A percentile compares a stretch with the other conserved stretches of the same genome.
phyloP scores from a whole-genome alignment of 1,140 invertebrate species.

The Cherax quadricarinatus region DNA sequence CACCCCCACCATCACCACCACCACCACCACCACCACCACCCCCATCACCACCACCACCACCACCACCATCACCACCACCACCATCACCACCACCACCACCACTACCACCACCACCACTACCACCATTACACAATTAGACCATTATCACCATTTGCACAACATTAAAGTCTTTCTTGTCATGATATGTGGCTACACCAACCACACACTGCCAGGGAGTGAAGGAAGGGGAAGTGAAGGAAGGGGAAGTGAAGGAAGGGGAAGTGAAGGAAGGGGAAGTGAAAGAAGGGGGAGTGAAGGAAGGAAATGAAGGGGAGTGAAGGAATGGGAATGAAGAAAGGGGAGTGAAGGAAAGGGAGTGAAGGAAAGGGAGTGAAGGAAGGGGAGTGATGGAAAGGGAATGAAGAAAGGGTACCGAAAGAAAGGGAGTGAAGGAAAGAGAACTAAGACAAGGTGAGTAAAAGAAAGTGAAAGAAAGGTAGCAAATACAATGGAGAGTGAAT shows the following conservation, averaged over 20 bases:
- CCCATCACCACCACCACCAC: not conserved
- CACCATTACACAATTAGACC: not conserved
- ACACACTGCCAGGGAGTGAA: not conserved
- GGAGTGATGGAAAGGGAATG: not conserved
- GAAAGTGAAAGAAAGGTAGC: not conserved
- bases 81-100: not conserved
- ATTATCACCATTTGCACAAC: not conserved
- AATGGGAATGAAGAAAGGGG: no score
- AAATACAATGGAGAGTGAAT: not conserved
- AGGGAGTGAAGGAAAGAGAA: no score
- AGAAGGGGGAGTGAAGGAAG: not conserved
- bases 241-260: not conserved
- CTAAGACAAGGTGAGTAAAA: no score
- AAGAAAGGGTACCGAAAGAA: no score
- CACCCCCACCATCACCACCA: no score
- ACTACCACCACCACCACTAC: not conserved
- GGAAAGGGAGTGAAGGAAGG: not conserved
- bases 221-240: not conserved
- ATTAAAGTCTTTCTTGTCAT: no score
- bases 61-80: not conserved
- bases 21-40: not conserved
- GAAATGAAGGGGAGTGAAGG: no score
- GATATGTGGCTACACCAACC: no score
- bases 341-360: not conserved
- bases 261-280: not conserved